phyloP scores from a whole-genome alignment of 2,113 vertebrate genomes.

The Sander lucioperca region DNA sequence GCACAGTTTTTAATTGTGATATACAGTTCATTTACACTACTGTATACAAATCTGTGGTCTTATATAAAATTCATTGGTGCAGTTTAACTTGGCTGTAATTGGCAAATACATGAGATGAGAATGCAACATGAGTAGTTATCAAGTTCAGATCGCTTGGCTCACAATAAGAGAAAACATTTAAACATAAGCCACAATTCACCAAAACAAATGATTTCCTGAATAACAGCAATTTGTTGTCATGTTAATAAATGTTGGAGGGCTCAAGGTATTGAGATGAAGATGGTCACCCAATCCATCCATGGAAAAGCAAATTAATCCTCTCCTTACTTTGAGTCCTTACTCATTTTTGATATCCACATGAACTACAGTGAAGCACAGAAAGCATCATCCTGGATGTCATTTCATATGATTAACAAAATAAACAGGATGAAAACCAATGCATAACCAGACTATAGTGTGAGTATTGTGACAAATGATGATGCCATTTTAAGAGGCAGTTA shows the following conservation, averaged over 20 bases:
- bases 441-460: background rate
- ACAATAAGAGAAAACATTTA: background rate
- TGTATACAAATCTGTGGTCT: background rate
- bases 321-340: background rate
- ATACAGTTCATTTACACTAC: background rate
- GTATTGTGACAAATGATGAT: background rate
- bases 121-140: background rate
- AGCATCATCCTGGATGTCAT: background rate
- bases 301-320: background rate
- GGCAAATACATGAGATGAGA: constrained; percentile 10
- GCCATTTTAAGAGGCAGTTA: background rate
- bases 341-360: background rate
- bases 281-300: background rate
- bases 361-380: background rate
- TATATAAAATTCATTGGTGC: background rate
- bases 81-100: background rate
- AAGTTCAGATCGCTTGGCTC: background rate
- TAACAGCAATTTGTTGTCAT: background rate
- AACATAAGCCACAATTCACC: background rate
- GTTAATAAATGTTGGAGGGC: background rate
- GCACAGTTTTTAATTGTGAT: background rate
- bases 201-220: background rate
- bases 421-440: background rate
- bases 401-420: background rate
- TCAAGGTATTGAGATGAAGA: background rate